A percentile compares a stretch with the other conserved stretches of the same genome.
phyloP scores from a whole-genome alignment of 2,113 vertebrate genomes.

The Camelus bactrianus region DNA sequence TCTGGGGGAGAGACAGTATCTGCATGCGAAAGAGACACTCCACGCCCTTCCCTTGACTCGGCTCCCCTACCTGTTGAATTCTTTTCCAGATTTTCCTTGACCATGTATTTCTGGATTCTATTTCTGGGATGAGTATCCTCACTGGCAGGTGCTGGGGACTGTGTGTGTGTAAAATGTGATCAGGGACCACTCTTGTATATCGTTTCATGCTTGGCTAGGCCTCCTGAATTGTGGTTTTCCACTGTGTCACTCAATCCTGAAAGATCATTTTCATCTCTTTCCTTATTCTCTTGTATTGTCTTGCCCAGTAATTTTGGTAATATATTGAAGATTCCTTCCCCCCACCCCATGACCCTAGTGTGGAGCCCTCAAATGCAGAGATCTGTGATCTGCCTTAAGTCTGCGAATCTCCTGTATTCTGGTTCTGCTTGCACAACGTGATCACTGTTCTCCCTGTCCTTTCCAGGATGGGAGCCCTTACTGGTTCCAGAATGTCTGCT shows the following conservation, averaged over 20 bases:
- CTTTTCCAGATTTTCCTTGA: not conserved
- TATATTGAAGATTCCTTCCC: not conserved
- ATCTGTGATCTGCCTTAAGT: not conserved
- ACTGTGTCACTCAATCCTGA: not conserved
- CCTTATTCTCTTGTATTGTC: not conserved
- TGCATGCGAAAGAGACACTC: not conserved
- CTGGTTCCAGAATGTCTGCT: not conserved
- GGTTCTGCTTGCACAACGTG: not conserved
- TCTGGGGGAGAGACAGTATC: not conserved
- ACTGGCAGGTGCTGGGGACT: not conserved
- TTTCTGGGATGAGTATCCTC: not conserved
- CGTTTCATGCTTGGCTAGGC: not conserved
- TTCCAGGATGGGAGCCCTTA: not conserved
- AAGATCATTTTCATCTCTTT: not conserved
- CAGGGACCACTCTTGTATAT: not conserved
- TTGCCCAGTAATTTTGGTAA: not conserved
- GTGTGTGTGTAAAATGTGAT: not conserved
- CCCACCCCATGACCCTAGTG: no score
- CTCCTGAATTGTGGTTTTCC: not conserved
- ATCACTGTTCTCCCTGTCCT: not conserved
- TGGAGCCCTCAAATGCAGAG: not conserved
- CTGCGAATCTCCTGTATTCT: not conserved
- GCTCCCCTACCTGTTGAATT: not conserved
- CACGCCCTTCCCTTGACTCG: rapidly evolving
- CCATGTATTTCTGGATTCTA: not conserved